Base-by-base conservation (phyloP, 2,113 vertebrate species). In the Emberiza fucata region DNA sequence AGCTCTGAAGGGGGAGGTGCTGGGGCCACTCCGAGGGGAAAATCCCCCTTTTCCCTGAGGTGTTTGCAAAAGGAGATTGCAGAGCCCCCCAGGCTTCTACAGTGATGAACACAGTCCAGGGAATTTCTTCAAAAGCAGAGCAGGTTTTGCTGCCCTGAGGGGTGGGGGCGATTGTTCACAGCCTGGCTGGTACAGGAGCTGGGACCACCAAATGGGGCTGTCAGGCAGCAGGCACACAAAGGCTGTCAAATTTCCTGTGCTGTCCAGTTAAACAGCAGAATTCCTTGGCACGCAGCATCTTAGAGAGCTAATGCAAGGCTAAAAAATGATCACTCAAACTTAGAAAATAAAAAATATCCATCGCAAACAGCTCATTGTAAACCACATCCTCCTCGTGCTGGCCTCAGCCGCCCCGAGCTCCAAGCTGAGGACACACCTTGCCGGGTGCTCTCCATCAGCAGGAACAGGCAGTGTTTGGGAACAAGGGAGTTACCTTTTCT, bases 361-460 rank as follows among this genome's bases (percentile, higher is more conserved):
- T 44, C 0, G 0, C 50, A 25, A 57, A 12, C 16, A 51, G 35
- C 54, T 44, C 54, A 22, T 21, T 4, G 4, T 42, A 37, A 88
- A 27, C 47, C 89, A 47, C 33, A 12, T 1, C 69, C 47, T 39
- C 60, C 60, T 5, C 0, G 1, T 3, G 25, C 23, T 23, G 16
- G 39, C 12, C 4, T 12, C 9, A n/a, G 59, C 29, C 66, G 25
- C 25, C 14, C 37, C 1, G 2, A 11, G 25, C 50, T 59, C 25
- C 0, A 0, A 8, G 35, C 45, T 22, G 37, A 39, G 60, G 40
- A 17, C 6, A 4, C 1, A 8, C n/a, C 0, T 15, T 10, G 76
- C 6, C 1, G 1, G 17, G 42, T 8, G 39, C 61, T 45, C 70
- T 27, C 79, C 11, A 1, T 16, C 71, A 29, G 64, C 33, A 3